Evolutionary conservation across 2,113 vertebrate genomes (phyloP).

Genomic region (Silurus asotus): DNA sequence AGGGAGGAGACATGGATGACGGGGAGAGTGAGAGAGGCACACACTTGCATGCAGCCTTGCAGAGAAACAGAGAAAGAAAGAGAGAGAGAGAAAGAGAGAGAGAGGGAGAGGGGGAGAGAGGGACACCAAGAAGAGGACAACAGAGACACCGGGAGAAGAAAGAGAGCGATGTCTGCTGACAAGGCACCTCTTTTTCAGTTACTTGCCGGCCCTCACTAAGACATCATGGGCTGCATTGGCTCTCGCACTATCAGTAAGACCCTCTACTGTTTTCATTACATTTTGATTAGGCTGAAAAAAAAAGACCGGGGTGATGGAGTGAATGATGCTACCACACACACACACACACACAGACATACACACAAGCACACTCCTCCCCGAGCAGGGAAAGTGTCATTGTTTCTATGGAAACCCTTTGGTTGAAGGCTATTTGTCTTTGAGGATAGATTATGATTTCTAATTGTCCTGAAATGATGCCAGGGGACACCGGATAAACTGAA

Average conservation of each 20-base stretch:
- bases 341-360: background rate
- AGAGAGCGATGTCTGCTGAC: slow-evolving; percentile 66
- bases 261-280: slow-evolving; percentile 27
- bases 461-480: slow-evolving; percentile 11
- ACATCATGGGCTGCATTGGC: slow-evolving; percentile 79
- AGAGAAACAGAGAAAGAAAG: slow-evolving; percentile 33
- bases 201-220: slow-evolving; percentile 66
- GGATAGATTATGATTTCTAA: slow-evolving; percentile 24
- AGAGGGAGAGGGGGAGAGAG: slow-evolving; percentile 32
- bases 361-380: background rate
- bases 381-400: slow-evolving; percentile 33
- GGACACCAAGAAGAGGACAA: slow-evolving; percentile 34
- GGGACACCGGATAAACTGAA: background rate
- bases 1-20: slow-evolving; percentile 42
- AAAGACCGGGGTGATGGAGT: slow-evolving; percentile 39
- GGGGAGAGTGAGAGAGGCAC: slow-evolving; percentile 27
- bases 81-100: slow-evolving; percentile 30
- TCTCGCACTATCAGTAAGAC: slow-evolving; percentile 78
- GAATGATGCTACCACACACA: slow-evolving; percentile 33
- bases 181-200: slow-evolving; percentile 67
- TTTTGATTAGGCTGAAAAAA: slow-evolving; percentile 29
- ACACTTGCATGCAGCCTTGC: slow-evolving; percentile 37
- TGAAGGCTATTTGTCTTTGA: slow-evolving; percentile 45
- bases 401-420: slow-evolving; percentile 53
- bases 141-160: slow-evolving; percentile 41